phyloP scores from a whole-genome alignment of 2,888 invertebrate species.

The Oasisia sp. region DNA sequence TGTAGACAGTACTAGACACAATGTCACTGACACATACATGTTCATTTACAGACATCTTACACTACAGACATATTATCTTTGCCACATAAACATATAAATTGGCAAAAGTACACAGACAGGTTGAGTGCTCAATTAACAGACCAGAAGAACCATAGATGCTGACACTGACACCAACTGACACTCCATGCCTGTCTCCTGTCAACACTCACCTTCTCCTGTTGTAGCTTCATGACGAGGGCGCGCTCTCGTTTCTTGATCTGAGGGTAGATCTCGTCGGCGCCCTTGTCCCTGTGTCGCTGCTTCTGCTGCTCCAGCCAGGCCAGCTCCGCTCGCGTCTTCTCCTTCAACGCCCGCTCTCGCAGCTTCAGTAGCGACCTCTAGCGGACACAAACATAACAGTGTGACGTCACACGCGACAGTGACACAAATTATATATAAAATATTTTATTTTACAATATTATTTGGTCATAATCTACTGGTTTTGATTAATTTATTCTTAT shows the following conservation, averaged over 20 bases:
- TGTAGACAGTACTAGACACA: too few relatives aligned
- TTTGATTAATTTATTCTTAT: too few relatives aligned
- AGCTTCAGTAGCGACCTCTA: constrained; percentile 75
- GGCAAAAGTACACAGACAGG: not conserved
- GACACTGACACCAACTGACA: not conserved
- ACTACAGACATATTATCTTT: not conserved
- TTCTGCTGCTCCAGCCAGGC: constrained; percentile 77
- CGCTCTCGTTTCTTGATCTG: constrained; percentile 77
- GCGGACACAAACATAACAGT: not conserved
- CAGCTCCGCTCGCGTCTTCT: constrained; percentile 75
- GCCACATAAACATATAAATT: not conserved
- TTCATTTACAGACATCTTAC: too few relatives aligned
- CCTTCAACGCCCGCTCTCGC: constrained; percentile 75
- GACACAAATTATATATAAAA: not conserved
- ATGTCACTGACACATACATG: too few relatives aligned
- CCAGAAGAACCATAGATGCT: too few relatives aligned
- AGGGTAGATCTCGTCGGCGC: constrained; percentile 71
- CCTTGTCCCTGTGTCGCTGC: constrained; percentile 70
- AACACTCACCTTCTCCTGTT: constrained; percentile 70
- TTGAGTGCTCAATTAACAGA: too few relatives aligned
- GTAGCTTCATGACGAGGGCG: constrained; percentile 74
- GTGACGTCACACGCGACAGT: not conserved
- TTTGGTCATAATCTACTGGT: too few relatives aligned
- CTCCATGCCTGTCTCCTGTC: too few relatives aligned
- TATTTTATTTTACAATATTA: too few relatives aligned